These are phyloP conservation scores for Novumbra hubbsi DNA, from an alignment of 2,797 vertebrate species.

Conservation along the genomic window DNA sequence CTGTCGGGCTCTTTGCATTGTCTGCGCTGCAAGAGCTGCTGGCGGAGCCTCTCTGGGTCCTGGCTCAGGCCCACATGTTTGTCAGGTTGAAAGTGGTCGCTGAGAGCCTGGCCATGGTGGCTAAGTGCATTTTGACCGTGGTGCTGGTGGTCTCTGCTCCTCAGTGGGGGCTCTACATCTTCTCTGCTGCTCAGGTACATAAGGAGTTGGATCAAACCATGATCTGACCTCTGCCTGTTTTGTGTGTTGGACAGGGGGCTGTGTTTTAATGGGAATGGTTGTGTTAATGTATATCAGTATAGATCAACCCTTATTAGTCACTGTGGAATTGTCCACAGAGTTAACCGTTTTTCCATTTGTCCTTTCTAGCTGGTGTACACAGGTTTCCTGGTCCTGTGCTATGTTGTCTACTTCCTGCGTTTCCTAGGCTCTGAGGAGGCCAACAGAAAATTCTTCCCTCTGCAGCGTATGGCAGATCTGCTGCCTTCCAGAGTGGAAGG, in stretches of 20 bases:
- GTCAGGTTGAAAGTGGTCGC: slow-evolving; percentile 89
- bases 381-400: slow-evolving; percentile 83
- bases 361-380: slow-evolving; percentile 88
- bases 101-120: slow-evolving; percentile 88
- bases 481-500: slow-evolving; percentile 74
- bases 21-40: slow-evolving; percentile 90
- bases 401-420: slow-evolving; percentile 80
- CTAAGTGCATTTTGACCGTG: slow-evolving; percentile 85
- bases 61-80: slow-evolving; percentile 94
- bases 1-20: slow-evolving; percentile 85
- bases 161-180: slow-evolving; percentile 92
- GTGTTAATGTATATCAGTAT: background rate
- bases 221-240: background rate
- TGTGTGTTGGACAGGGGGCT: background rate
- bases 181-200: slow-evolving; percentile 88
- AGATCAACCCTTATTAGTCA: background rate
- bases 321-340: slow-evolving; percentile 68
- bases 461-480: slow-evolving; percentile 75
- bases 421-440: slow-evolving; percentile 85
- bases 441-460: slow-evolving; percentile 79
- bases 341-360: slow-evolving; percentile 78
- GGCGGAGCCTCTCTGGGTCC: slow-evolving; percentile 90
- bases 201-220: slow-evolving; percentile 55
- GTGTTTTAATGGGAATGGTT: background rate
- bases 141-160: slow-evolving; percentile 80